Evolutionary conservation across 2,797 vertebrate genomes (phyloP).

Genomic region (Delichon dasypus): DNA sequence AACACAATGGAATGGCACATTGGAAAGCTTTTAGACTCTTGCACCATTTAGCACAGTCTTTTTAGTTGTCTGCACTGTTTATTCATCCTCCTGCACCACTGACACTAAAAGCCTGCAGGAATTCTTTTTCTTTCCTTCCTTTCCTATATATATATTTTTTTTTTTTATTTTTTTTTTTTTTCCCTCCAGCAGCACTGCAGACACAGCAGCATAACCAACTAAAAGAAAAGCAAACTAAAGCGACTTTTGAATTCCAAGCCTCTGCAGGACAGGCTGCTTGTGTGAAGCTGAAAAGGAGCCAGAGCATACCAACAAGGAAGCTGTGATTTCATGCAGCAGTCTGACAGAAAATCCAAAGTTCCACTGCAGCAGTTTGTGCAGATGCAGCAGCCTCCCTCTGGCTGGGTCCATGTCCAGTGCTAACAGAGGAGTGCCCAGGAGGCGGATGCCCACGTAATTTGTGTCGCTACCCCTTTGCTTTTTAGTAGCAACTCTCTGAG

Average conservation of each 20-base stretch:
- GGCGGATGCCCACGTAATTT: background rate
- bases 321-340: slow-evolving; percentile 24
- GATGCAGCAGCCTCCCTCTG: slow-evolving; percentile 15
- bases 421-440: background rate
- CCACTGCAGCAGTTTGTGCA: slow-evolving; percentile 39
- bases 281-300: slow-evolving; percentile 57
- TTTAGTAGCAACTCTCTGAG: background rate
- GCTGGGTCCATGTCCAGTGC: background rate
- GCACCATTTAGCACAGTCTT: background rate
- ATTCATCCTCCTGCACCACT: background rate
- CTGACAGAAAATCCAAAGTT: background rate
- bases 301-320: slow-evolving; percentile 35
- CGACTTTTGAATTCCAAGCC: background rate
- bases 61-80: slow-evolving; percentile 36
- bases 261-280: background rate
- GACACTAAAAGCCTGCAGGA: background rate
- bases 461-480: background rate
- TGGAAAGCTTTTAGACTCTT: slow-evolving; percentile 26
- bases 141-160: background rate
- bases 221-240: background rate
- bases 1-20: background rate
- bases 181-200: background rate
- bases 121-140: background rate
- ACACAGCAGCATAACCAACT: background rate
- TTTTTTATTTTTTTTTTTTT: background rate